Evolutionary conservation across 1,140 invertebrate genomes (phyloP).

Genomic region (Magallana ariakensis): DNA sequence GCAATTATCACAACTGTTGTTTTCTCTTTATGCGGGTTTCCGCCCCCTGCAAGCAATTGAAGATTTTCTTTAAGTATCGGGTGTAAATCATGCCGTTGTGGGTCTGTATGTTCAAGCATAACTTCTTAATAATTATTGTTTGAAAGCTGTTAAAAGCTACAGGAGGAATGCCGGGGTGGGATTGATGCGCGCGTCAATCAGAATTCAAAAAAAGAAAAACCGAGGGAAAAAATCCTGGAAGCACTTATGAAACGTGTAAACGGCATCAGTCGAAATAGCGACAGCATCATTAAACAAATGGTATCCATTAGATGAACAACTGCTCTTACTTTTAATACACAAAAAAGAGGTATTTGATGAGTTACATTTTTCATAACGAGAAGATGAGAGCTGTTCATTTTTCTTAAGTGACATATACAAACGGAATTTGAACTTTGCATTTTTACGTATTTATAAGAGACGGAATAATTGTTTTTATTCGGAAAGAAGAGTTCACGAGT

Average conservation of each 20-base stretch:
- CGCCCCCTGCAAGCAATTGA: constrained; percentile 10
- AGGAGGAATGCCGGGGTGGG: constrained; percentile 1
- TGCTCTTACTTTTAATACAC: constrained; percentile 26
- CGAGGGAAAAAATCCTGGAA: neutral
- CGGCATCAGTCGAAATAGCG: neutral
- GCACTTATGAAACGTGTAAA: constrained; percentile 19
- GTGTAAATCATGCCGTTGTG: constrained; percentile 19
- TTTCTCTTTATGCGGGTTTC: neutral
- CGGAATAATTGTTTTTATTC: neutral
- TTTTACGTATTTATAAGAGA: neutral
- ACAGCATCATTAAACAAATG: constrained; percentile 34
- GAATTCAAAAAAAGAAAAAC: neutral
- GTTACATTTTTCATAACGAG: constrained; percentile 35
- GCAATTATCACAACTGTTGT: constrained; percentile 28
- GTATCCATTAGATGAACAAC: constrained; percentile 24
- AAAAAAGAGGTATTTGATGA: constrained; percentile 19
- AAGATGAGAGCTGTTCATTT: constrained; percentile 10
- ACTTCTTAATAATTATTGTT: constrained; percentile 38
- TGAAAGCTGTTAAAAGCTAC: constrained; percentile 13
- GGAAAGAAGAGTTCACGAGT: no score
- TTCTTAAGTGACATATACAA: constrained; percentile 10
- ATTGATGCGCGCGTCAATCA: constrained; percentile 24
- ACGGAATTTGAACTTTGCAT: constrained; percentile 11
- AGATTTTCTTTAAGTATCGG: constrained; percentile 29
- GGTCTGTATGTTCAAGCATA: constrained; percentile 15